Evolutionary conservation across 1,140 invertebrate genomes (phyloP), one percentile per base, ranked within the genome.

Genomic region (Scaptomyza montana): DNA sequence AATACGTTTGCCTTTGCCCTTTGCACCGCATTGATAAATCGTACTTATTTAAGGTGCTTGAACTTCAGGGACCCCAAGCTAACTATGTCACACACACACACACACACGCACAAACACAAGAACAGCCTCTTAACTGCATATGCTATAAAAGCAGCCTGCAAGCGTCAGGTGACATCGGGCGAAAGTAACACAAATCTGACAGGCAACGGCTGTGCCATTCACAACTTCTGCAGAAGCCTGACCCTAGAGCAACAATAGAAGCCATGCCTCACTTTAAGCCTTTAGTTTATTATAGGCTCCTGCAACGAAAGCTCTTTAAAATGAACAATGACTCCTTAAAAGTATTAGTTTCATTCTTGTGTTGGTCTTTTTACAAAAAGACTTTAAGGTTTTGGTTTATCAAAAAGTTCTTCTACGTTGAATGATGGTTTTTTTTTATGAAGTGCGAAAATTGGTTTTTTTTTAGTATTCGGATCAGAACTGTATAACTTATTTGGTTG

Each of bases 1-100:
- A 36, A 56, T 59, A 49, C 46, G 36, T 43, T 39, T 68, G 45
- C 33, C 51, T 51, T 70, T 63, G 41, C 45, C 47, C 60, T 77
- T 53, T 54, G 55, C 46, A 60, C 25, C 16, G 16, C 46, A 66
- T 64, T 71, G 57, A 74, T 74, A 69, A 63, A 74, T 74, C 39
- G 51, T 19, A 50, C 57, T 61, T 68, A 50, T 68, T 73, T 55
- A 25, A 68, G 70, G 55, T 56, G 39, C 25, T 72, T 61, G 36
- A 67, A 55, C 39, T 13, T 57, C 10, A 10, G 12, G 1, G 6
- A 16, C 33, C 19, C 36, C 21, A 21, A 16, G 46, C 50, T 16
- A 55, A 39, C 33, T 21, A 7, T 56, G 41, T 16, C 41, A 36
- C 25, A 43, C 41, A 21, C 60, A 28, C 5, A 16, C 16, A 16